phyloP scores from a whole-genome alignment of 1,140 invertebrate species.

The Nixonia krombeini region DNA sequence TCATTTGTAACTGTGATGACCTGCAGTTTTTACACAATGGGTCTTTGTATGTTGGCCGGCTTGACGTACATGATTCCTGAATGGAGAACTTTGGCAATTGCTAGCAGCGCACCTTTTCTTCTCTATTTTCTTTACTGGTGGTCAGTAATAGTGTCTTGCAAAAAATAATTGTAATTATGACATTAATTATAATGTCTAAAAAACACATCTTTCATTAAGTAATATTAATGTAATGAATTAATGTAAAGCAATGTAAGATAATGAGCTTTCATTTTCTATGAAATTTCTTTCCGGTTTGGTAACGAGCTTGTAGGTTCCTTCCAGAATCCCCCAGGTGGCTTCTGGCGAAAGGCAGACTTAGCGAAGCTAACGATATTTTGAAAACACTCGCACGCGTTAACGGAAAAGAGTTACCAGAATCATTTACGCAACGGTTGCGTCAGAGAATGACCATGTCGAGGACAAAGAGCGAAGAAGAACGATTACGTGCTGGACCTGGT shows the following conservation, averaged over 20 bases:
- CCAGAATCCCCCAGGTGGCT: slow-evolving; percentile 91
- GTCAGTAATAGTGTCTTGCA: slow-evolving; percentile 59
- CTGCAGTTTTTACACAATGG: slow-evolving; percentile 89
- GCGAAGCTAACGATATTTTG: slow-evolving; percentile 84
- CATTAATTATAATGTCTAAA: too few relatives aligned
- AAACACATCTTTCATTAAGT: too few relatives aligned
- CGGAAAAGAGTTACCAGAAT: slow-evolving; percentile 80
- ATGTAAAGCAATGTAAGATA: too few relatives aligned
- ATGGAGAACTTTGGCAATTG: slow-evolving; percentile 84
- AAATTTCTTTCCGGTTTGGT: slow-evolving; percentile 39
- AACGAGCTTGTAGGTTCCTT: slow-evolving; percentile 75
- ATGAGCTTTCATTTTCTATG: too few relatives aligned
- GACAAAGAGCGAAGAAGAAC: slow-evolving; percentile 75
- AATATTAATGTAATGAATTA: too few relatives aligned
- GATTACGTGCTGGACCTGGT: slow-evolving; percentile 75
- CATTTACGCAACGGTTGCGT: slow-evolving; percentile 81
- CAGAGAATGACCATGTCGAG: slow-evolving; percentile 80
- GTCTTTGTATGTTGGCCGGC: slow-evolving; percentile 84
- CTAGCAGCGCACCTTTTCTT: slow-evolving; percentile 87
- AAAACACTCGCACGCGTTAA: slow-evolving; percentile 84
- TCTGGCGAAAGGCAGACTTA: slow-evolving; percentile 82
- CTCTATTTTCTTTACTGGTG: slow-evolving; percentile 89
- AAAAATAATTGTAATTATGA: too few relatives aligned
- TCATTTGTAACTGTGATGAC: slow-evolving; percentile 93
- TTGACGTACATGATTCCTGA: slow-evolving; percentile 87